These are phyloP conservation scores for Torymus texanus DNA, from an alignment of 2,888 invertebrate species.

Conservation along the genomic window DNA sequence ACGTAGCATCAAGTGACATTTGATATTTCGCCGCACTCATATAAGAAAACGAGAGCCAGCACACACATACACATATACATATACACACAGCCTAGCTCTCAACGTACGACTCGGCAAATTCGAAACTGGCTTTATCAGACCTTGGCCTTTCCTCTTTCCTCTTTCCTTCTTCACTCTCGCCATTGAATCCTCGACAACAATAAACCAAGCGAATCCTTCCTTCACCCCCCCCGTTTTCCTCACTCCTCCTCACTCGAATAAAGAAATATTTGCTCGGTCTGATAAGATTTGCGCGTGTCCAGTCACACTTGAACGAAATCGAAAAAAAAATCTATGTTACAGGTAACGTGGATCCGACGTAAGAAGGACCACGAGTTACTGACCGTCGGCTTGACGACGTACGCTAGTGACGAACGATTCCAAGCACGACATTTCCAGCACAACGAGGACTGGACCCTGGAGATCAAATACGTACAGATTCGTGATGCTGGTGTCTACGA, in stretches of 20 bases:
- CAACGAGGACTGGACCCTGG: constrained; percentile 94
- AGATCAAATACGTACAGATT: constrained; percentile 91
- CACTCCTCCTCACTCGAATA: constrained; percentile 2
- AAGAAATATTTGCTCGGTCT: constrained; percentile 39
- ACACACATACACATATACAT: too few relatives aligned
- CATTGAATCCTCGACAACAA: constrained; percentile 6
- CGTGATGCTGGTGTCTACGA: constrained; percentile 92
- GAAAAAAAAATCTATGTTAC: constrained; percentile 58
- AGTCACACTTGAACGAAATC: neutral
- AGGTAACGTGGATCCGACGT: constrained; percentile 91
- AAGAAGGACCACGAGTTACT: constrained; percentile 87
- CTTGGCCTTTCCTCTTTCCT: neutral
- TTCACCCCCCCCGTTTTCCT: neutral
- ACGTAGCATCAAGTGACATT: too few relatives aligned
- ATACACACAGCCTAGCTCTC: too few relatives aligned
- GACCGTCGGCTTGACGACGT: constrained; percentile 90
- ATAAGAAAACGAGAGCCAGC: neutral
- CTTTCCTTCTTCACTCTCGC: neutral
- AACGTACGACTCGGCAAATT: constrained; percentile 12
- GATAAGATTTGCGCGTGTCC: constrained; percentile 12
- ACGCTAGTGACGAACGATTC: constrained; percentile 92
- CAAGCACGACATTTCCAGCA: constrained; percentile 90
- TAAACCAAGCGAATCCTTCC: neutral
- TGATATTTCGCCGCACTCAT: too few relatives aligned
- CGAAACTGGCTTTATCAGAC: constrained; percentile 26